These are phyloP conservation scores for Cotesia glomerata DNA, from an alignment of 1,140 invertebrate genomes.

Conservation along the genomic window DNA sequence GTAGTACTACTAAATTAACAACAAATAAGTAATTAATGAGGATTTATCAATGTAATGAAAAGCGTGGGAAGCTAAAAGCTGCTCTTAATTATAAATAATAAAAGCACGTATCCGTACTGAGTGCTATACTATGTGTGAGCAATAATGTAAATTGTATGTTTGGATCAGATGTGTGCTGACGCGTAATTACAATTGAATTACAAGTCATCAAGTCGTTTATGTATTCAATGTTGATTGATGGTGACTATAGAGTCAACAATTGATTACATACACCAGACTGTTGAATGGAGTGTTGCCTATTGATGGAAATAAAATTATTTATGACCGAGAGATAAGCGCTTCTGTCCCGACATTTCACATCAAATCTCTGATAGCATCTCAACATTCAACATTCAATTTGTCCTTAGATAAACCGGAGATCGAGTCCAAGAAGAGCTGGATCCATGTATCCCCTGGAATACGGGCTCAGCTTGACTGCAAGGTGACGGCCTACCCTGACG, in stretches of 20 bases:
- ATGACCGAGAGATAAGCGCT: conserved; percentile 2
- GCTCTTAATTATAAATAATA: too few relatives aligned
- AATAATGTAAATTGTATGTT: neutral
- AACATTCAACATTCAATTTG: neutral
- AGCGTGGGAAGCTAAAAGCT: too few relatives aligned
- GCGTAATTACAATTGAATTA: neutral
- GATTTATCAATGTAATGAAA: too few relatives aligned
- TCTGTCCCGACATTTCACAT: neutral
- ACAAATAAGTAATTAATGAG: too few relatives aligned
- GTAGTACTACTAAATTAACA: neutral
- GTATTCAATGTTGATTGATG: neutral
- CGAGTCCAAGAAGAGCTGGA: conserved; percentile 67
- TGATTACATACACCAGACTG: neutral
- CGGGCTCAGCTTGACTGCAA: conserved; percentile 73
- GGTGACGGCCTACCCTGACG: conserved; percentile 72
- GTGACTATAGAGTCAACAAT: neutral
- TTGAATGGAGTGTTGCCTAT: neutral
- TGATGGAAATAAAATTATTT: neutral
- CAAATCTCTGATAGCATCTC: neutral
- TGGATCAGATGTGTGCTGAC: neutral
- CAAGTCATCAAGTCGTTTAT: neutral
- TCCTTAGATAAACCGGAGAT: conserved; percentile 74
- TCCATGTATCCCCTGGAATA: conserved; percentile 74
- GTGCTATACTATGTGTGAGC: neutral
- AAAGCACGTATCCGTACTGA: neutral